Percentiles rank a stretch among this genome's conserved stretches.
phyloP scores from a whole-genome alignment of 2,113 vertebrate genomes.

The Brachirus orientalis region DNA sequence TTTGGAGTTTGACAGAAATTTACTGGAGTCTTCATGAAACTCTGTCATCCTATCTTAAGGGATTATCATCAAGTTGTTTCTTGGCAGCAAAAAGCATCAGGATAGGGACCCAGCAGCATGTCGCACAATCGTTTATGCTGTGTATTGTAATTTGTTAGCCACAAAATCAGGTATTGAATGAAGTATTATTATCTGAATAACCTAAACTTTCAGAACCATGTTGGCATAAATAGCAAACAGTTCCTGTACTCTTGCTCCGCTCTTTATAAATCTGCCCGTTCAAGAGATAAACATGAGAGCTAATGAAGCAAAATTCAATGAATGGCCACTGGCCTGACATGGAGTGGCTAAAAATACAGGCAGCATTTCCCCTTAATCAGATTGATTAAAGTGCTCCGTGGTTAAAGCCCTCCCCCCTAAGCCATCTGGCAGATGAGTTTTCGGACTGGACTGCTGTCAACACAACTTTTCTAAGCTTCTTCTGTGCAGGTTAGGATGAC shows the following conservation, averaged over 20 bases:
- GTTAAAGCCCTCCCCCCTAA: constrained; percentile 70
- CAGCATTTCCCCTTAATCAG: constrained; percentile 80
- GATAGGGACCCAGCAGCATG: constrained; percentile 1
- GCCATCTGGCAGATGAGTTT: constrained; percentile 76
- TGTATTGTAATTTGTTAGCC: constrained; percentile 5
- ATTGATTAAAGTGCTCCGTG: constrained; percentile 79
- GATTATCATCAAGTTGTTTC: constrained; percentile 35
- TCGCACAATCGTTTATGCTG: neutral
- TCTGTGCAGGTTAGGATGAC: neutral
- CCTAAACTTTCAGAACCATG: neutral
- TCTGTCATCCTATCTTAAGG: constrained; percentile 16
- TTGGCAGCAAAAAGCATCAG: constrained; percentile 32
- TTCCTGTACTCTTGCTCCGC: constrained; percentile 1
- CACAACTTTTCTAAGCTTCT: constrained; percentile 56
- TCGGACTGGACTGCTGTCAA: constrained; percentile 63
- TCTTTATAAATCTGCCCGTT: constrained; percentile 47
- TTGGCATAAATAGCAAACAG: constrained; percentile 28
- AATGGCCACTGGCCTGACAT: constrained; percentile 68
- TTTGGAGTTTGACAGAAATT: constrained; percentile 15
- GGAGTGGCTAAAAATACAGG: constrained; percentile 79
- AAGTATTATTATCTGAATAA: constrained; percentile 17
- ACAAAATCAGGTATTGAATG: constrained; percentile 4
- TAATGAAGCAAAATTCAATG: constrained; percentile 78
- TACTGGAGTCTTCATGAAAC: constrained; percentile 3
- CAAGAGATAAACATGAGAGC: constrained; percentile 58